These are phyloP conservation scores for Thymelicus lineola DNA, from an alignment of 2,888 invertebrate species.

Conservation along the genomic window DNA sequence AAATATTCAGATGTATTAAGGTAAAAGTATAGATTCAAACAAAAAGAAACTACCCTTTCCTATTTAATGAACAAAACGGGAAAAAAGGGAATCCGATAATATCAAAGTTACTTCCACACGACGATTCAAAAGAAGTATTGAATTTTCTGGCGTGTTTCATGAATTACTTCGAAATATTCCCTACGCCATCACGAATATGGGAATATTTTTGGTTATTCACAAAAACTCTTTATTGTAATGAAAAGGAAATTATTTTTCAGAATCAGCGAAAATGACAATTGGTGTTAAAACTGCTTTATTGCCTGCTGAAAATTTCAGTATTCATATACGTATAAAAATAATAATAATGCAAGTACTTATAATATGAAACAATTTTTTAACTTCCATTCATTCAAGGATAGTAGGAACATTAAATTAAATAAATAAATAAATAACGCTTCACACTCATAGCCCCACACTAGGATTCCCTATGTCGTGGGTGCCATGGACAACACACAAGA, in stretches of 20 bases:
- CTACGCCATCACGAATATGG: slow-evolving; percentile 11
- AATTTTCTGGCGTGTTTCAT: slow-evolving; percentile 15
- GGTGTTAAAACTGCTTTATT: not conserved
- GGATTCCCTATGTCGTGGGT: no score
- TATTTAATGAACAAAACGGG: not conserved
- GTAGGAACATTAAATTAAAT: no score
- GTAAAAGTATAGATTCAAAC: not conserved
- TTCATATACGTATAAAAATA: no score
- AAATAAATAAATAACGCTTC: no score
- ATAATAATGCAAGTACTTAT: no score
- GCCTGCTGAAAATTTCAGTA: no score
- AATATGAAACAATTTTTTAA: no score
- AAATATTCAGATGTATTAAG: not conserved
- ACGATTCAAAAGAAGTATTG: not conserved
- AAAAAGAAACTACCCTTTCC: not conserved
- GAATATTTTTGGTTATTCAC: slow-evolving; percentile 7
- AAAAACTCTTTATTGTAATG: slow-evolving; percentile 21
- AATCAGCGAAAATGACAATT: slow-evolving; percentile 5
- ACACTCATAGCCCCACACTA: no score
- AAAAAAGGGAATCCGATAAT: not conserved
- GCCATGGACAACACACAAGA: no score
- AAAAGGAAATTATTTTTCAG: slow-evolving; percentile 22
- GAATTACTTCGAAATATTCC: slow-evolving; percentile 16
- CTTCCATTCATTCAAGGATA: no score
- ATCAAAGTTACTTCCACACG: not conserved